Conservation (phyloP, 1,140 invertebrate species). For the Hydropsyche tenuis region DNA sequence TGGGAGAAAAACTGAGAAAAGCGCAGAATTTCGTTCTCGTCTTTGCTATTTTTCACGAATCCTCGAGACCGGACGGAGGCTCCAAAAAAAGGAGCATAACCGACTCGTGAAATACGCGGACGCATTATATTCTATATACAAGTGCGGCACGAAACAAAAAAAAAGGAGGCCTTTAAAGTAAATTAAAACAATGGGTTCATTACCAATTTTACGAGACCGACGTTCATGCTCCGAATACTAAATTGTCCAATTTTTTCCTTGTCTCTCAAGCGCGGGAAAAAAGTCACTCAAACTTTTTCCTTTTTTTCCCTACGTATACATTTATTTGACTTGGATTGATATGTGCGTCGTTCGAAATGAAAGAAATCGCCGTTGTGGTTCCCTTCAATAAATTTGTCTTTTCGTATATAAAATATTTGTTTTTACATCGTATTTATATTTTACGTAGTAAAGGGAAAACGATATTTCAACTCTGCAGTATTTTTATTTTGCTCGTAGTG, state of each 20-base stretch:
- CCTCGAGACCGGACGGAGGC: not conserved
- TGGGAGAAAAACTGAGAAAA: conserved; percentile 3
- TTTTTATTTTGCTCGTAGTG: no score
- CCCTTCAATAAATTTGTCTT: no score
- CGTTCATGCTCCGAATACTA: conserved; percentile 25
- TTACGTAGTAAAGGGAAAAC: no score
- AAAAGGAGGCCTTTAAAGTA: conserved; percentile 21
- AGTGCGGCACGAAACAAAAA: conserved; percentile 2
- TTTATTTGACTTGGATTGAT: conserved; percentile 2
- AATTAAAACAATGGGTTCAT: conserved; percentile 29
- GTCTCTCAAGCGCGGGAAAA: not conserved
- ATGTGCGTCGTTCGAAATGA: not conserved
- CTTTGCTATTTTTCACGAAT: conserved; percentile 16
- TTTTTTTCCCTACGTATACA: not conserved
- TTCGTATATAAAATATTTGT: no score
- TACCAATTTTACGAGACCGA: conserved; percentile 27
- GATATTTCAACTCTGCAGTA: no score
- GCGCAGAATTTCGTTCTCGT: not conserved
- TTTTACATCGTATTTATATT: no score
- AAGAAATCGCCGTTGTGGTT: no score
- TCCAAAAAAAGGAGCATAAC: not conserved
- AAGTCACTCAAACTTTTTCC: conserved; percentile 3
- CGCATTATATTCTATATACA: not conserved
- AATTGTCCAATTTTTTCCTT: conserved; percentile 23
- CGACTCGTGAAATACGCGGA: no score